Evolutionary conservation across 2,888 invertebrate species (phyloP).

Genomic region (Clusia tigrina): DNA sequence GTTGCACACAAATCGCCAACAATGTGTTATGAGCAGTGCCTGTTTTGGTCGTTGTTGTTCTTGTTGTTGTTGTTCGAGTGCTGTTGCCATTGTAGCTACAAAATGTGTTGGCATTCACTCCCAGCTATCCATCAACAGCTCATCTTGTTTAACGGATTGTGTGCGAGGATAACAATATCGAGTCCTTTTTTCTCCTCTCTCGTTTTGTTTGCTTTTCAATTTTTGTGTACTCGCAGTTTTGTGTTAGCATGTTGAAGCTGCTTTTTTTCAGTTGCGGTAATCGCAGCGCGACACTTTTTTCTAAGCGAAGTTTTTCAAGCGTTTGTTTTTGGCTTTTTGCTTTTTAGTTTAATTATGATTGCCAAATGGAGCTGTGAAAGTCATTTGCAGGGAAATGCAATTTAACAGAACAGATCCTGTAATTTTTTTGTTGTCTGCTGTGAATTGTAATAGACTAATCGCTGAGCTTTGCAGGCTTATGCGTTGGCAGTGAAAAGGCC

Average conservation of each 20-base stretch:
- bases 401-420: not conserved
- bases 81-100: not conserved
- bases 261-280: not conserved
- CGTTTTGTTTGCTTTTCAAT: not conserved
- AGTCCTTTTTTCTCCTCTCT: no score
- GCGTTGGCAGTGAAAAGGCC: no score
- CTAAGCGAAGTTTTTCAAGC: no score
- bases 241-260: not conserved
- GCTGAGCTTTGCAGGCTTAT: not conserved
- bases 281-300: not conserved
- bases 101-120: not conserved
- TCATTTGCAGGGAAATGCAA: not conserved
- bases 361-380: not conserved
- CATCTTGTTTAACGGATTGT: not conserved
- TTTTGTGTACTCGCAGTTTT: not conserved
- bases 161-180: not conserved
- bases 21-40: not conserved
- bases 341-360: not conserved
- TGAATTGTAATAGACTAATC: no score
- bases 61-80: constrained; percentile 4
- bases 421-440: no score
- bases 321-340: no score
- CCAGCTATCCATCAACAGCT: not conserved
- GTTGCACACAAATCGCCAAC: not conserved
- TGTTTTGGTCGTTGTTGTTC: not conserved